A percentile compares a stretch with the other conserved stretches of the same genome.
These are phyloP conservation scores for Dicerorhinus sumatrensis DNA, from an alignment of 2,113 vertebrate species.

Conservation along the genomic window DNA sequence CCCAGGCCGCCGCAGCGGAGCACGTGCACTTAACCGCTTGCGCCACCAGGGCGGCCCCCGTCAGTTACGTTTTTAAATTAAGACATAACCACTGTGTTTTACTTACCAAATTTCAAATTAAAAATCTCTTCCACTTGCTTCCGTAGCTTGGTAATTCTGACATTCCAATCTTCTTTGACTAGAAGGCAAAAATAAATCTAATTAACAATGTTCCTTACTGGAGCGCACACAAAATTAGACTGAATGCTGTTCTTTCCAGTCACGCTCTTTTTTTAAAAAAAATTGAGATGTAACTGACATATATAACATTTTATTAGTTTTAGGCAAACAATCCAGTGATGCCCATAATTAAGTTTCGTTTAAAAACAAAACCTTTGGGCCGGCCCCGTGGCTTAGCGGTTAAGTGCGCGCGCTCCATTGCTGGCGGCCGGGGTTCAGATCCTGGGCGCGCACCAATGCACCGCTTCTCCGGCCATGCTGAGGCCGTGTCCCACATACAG, in stretches of 20 bases:
- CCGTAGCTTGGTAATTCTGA: constrained; percentile 90
- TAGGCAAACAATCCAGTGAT: not conserved
- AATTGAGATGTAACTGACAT: not conserved
- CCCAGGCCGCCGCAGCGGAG: too few species aligned
- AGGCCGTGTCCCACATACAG: too few species aligned
- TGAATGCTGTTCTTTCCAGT: not conserved
- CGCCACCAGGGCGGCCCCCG: too few species aligned
- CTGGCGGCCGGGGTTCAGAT: too few species aligned
- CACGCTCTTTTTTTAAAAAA: not conserved
- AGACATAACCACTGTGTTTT: not conserved
- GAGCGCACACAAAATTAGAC: not conserved
- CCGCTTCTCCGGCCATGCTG: too few species aligned
- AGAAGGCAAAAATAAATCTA: constrained; percentile 52
- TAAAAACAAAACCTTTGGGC: not conserved
- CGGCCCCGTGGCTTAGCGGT: too few species aligned
- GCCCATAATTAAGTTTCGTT: not conserved
- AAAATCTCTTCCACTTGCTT: constrained; percentile 91
- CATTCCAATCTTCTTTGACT: constrained; percentile 91
- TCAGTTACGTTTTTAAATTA: not conserved
- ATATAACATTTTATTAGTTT: not conserved
- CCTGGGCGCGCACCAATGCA: too few species aligned
- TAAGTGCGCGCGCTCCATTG: too few species aligned
- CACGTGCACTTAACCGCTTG: too few species aligned
- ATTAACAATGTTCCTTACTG: not conserved
- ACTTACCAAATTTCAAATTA: constrained; percentile 90